Evolutionary conservation across 2,888 invertebrate genomes (phyloP).

Genomic region (Digitonthophagus gazella): DNA sequence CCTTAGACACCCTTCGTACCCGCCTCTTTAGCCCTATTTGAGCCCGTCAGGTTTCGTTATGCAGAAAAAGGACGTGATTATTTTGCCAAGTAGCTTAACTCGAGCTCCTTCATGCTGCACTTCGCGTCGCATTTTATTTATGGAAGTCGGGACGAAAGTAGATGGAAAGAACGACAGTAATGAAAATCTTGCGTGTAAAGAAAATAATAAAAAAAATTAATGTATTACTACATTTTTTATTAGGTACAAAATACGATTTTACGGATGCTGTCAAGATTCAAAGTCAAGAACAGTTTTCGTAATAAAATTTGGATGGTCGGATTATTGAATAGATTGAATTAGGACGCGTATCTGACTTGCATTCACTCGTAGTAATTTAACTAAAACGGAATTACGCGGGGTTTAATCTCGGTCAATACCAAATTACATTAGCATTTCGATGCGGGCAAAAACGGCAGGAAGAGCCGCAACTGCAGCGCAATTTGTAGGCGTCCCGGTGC

Average conservation of each 20-base stretch:
- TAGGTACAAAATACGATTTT: no score
- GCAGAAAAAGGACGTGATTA: slow-evolving; percentile 15
- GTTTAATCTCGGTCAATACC: not conserved
- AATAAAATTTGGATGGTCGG: not conserved
- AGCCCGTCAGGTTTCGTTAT: slow-evolving; percentile 9
- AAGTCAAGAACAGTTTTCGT: not conserved
- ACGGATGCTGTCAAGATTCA: no score
- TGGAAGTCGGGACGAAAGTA: not conserved
- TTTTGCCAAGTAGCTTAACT: slow-evolving; percentile 4
- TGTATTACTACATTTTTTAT: no score
- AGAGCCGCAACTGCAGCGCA: slow-evolving; percentile 20
- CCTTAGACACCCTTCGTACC: slow-evolving; percentile 3
- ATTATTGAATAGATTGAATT: not conserved
- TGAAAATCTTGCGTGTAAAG: not conserved
- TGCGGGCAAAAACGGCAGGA: slow-evolving; percentile 23
- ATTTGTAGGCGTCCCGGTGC: slow-evolving; percentile 24
- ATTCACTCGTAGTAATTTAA: slow-evolving; percentile 21
- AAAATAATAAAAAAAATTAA: no score
- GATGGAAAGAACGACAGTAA: not conserved
- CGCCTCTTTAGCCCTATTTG: slow-evolving; percentile 14
- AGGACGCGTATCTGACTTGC: not conserved
- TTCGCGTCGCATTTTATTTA: slow-evolving; percentile 13
- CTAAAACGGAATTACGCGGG: slow-evolving; percentile 22
- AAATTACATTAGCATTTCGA: slow-evolving; percentile 20
- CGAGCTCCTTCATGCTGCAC: not conserved